Evolutionary conservation across 2,888 invertebrate genomes (phyloP).

Genomic region (Cephus rjabovi): DNA sequence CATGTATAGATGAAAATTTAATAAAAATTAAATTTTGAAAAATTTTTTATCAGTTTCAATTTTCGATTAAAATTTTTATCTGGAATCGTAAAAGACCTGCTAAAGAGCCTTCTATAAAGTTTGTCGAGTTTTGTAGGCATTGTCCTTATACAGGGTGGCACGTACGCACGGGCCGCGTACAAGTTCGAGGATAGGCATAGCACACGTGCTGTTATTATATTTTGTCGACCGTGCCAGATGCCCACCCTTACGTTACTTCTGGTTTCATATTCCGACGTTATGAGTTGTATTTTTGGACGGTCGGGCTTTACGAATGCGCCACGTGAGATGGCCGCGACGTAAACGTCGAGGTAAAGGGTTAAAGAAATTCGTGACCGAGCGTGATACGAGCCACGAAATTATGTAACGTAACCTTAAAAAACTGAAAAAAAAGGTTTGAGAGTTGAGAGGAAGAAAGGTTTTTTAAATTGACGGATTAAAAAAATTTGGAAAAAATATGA

Average conservation of each 20-base stretch:
- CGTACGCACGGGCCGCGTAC: neutral
- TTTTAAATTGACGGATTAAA: too few species aligned
- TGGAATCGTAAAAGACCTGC: rapidly evolving
- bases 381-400: neutral
- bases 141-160: neutral
- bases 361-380: neutral
- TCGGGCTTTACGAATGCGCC: neutral
- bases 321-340: neutral
- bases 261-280: slow-evolving; percentile 49
- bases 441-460: neutral
- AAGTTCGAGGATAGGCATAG: neutral
- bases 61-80: neutral
- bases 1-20: neutral
- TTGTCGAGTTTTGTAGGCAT: neutral
- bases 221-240: slow-evolving; percentile 55
- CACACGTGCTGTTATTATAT: slow-evolving; percentile 54
- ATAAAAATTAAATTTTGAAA: neutral
- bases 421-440: neutral
- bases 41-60: neutral
- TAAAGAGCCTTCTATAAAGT: neutral
- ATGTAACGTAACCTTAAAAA: neutral
- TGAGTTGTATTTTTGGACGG: slow-evolving; percentile 52
- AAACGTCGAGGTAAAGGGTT: slow-evolving; percentile 1
- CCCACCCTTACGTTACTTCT: slow-evolving; percentile 53
- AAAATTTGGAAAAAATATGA: neutral